These are phyloP conservation scores for Melanerpes aurifrons DNA, from an alignment of 2,113 vertebrate species.

Conservation along the genomic window DNA sequence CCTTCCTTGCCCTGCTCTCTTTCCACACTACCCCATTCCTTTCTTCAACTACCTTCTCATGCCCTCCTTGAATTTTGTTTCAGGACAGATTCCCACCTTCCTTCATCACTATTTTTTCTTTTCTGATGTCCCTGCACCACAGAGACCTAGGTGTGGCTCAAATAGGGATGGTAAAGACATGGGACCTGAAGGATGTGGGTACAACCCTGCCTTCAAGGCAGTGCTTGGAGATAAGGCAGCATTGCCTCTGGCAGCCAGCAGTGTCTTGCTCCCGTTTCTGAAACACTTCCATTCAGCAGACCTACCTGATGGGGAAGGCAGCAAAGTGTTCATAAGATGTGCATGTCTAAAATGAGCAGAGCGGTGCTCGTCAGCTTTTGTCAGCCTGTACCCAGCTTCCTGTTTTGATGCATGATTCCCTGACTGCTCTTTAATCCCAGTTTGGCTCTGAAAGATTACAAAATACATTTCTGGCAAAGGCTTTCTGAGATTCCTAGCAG, in stretches of 20 bases:
- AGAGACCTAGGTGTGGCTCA: neutral
- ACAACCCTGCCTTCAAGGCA: neutral
- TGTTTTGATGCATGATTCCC: conserved; percentile 23
- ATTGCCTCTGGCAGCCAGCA: neutral
- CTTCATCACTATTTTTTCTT: neutral
- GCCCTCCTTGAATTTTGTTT: neutral
- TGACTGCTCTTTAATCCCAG: conserved; percentile 23
- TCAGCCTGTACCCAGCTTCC: conserved; percentile 38
- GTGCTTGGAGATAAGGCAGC: neutral
- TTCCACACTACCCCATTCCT: neutral
- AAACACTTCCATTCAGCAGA: neutral
- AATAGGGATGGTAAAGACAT: neutral
- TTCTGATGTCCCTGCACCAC: neutral
- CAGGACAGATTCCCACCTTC: neutral
- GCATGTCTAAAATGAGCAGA: neutral
- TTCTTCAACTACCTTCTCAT: neutral
- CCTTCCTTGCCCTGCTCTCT: neutral
- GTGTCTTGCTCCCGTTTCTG: neutral
- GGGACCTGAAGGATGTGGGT: neutral
- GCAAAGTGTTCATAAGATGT: neutral
- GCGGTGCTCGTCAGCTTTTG: neutral
- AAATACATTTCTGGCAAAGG: conserved; percentile 41
- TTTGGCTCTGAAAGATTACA: conserved; percentile 27
- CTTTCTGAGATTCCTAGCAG: conserved; percentile 11
- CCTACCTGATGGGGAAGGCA: neutral